These are phyloP conservation scores for Eolophus roseicapilla DNA, from an alignment of 2,113 vertebrate genomes.

Conservation along the genomic window DNA sequence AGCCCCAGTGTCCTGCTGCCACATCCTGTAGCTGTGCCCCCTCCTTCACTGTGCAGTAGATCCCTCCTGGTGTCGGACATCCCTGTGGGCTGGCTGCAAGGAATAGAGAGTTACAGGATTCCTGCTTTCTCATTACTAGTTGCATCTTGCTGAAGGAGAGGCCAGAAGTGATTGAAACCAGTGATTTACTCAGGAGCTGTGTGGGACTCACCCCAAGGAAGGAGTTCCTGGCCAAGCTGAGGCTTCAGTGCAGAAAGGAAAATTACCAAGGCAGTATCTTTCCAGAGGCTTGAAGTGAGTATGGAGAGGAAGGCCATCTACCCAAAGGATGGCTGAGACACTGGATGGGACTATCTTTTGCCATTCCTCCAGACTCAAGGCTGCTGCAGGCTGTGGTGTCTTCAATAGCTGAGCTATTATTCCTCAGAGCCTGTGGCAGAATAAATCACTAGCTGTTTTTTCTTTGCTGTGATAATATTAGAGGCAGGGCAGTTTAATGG, in stretches of 20 bases:
- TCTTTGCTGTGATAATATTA: background rate
- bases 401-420: background rate
- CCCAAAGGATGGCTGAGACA: background rate
- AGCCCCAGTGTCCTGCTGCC: background rate
- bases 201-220: background rate
- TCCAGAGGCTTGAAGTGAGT: background rate
- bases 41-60: background rate
- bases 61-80: accelerated
- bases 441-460: background rate
- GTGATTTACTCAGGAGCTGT: background rate
- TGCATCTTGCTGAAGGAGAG: background rate
- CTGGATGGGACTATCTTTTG: background rate
- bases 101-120: background rate
- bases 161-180: background rate
- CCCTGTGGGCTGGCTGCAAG: background rate
- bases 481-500: background rate
- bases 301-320: accelerated
- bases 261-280: background rate
- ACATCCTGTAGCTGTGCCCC: background rate
- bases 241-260: background rate
- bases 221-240: background rate
- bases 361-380: background rate
- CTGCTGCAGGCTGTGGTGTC: background rate
- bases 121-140: background rate
- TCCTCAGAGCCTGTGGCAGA: background rate